These are phyloP conservation scores for Eumeta japonica DNA, from an alignment of 1,140 invertebrate genomes.

Conservation along the genomic window DNA sequence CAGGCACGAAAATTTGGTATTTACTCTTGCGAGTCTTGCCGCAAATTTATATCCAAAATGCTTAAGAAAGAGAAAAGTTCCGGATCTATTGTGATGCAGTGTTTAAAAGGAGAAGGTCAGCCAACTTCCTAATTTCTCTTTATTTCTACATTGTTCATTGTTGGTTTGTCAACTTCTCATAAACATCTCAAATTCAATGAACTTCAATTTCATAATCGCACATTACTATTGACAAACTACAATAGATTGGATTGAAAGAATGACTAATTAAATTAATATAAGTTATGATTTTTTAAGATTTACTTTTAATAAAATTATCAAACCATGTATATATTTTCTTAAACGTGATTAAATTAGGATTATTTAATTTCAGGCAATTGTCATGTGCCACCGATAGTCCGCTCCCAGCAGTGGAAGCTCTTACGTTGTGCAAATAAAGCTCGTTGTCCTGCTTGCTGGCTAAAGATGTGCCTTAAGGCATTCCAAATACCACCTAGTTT, in stretches of 20 bases:
- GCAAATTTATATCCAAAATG: slow-evolving; percentile 82
- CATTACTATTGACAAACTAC: no score
- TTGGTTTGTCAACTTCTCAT: no score
- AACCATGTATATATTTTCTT: neutral
- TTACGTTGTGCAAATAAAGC: slow-evolving; percentile 68
- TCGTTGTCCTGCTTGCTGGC: slow-evolving; percentile 82
- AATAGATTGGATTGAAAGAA: no score
- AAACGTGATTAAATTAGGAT: neutral
- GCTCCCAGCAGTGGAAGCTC: slow-evolving; percentile 72
- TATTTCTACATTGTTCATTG: no score
- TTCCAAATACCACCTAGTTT: slow-evolving; percentile 73
- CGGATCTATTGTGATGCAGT: slow-evolving; percentile 60
- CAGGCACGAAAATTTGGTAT: slow-evolving; percentile 83
- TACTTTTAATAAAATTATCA: neutral
- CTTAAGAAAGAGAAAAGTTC: slow-evolving; percentile 65
- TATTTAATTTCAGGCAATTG: slow-evolving; percentile 57
- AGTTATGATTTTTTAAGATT: slow-evolving; percentile 5
- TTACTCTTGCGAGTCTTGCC: slow-evolving; percentile 79
- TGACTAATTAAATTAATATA: slow-evolving; percentile 4
- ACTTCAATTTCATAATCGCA: no score
- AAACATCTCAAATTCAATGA: no score
- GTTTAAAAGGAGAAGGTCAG: slow-evolving; percentile 67
- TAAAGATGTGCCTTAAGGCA: slow-evolving; percentile 77
- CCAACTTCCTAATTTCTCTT: slow-evolving; percentile 6
- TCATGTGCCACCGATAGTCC: slow-evolving; percentile 67